Evolutionary conservation across 2,797 vertebrate species (phyloP).

Genomic region (Vireo griseus): DNA sequence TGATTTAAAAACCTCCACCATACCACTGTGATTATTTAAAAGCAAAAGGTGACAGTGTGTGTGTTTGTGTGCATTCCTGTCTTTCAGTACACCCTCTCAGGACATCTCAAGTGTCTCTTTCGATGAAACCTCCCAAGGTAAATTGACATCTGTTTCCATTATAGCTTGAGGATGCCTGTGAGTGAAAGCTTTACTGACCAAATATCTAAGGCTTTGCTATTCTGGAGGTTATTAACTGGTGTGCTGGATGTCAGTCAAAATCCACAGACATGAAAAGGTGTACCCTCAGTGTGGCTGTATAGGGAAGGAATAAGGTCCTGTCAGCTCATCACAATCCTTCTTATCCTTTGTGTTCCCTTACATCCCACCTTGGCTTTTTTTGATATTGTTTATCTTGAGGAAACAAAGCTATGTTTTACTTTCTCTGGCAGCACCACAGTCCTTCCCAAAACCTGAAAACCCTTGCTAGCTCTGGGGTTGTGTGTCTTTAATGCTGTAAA

Average conservation of each 20-base stretch:
- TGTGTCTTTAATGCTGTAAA: background rate
- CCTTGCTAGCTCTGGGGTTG: background rate
- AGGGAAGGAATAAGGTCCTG: background rate
- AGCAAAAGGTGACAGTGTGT: background rate
- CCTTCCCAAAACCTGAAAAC: background rate
- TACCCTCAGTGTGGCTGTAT: background rate
- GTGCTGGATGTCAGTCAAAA: background rate
- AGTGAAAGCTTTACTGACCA: background rate
- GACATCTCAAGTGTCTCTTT: background rate
- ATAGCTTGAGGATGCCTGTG: background rate
- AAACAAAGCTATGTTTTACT: background rate
- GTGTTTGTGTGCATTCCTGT: background rate
- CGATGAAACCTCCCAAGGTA: background rate
- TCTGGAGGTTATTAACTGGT: background rate
- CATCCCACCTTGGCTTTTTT: background rate
- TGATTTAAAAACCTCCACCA: background rate
- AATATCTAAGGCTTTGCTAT: background rate
- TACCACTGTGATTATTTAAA: background rate
- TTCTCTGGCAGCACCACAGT: background rate
- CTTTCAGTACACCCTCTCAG: constrained; percentile 4
- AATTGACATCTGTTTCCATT: background rate
- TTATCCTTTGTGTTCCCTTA: background rate
- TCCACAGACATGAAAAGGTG: background rate
- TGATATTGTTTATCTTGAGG: background rate
- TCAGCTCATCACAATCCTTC: background rate